Conservation (phyloP, 2,797 vertebrate genomes). For the Prunella strophiata region DNA sequence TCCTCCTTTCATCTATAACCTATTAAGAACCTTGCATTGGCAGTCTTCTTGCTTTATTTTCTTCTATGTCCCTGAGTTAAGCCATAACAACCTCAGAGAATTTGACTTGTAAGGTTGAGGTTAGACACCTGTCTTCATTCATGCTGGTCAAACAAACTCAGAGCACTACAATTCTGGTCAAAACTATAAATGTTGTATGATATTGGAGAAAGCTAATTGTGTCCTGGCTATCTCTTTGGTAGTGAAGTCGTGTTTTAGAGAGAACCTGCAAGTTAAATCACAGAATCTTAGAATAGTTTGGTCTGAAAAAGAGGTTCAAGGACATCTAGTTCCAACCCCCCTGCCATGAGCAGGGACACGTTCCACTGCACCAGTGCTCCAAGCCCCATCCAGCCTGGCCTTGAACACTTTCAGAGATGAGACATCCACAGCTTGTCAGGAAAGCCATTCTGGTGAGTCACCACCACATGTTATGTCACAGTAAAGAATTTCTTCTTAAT, state of each 20-base stretch:
- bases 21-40: background rate
- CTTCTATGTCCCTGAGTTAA: background rate
- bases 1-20: background rate
- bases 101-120: background rate
- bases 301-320: background rate
- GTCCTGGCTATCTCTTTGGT: background rate
- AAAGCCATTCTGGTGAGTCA: background rate
- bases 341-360: background rate
- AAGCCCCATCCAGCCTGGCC: background rate
- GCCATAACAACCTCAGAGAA: background rate
- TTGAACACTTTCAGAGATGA: background rate
- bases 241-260: background rate
- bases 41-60: background rate
- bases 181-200: background rate
- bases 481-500: background rate
- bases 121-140: background rate
- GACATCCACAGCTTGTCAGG: background rate
- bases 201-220: background rate
- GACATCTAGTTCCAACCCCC: background rate
- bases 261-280: background rate
- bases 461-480: background rate
- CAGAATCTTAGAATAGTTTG: background rate
- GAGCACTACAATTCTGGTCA: background rate
- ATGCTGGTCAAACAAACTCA: background rate
- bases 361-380: background rate